Percentiles rank a stretch among this genome's conserved stretches.
Conservation (phyloP, 2,888 invertebrate genomes). For the Argyresthia albistria region DNA sequence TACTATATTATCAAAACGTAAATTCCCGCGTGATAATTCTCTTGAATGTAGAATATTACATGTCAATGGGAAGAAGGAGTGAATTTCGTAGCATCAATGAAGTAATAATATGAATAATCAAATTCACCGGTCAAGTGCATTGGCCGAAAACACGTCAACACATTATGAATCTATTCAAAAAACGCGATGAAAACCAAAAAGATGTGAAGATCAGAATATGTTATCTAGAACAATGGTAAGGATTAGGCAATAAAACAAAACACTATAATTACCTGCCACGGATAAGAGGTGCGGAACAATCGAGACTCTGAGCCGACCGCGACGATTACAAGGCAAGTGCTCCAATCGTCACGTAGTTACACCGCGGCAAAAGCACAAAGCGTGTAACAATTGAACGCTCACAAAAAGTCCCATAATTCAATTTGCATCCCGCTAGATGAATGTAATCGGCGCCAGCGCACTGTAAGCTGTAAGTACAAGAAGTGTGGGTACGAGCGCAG, state of each 20-base stretch:
- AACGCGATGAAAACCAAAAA: background rate
- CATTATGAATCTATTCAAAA: too few relatives aligned
- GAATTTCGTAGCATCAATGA: too few relatives aligned
- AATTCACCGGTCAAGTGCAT: too few relatives aligned
- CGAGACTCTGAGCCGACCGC: background rate
- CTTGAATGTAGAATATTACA: too few relatives aligned
- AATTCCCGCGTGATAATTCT: too few relatives aligned
- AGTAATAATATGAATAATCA: too few relatives aligned
- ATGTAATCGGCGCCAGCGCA: constrained; percentile 32
- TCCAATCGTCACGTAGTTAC: constrained; percentile 58
- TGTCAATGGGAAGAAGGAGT: too few relatives aligned
- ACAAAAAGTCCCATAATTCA: constrained; percentile 71
- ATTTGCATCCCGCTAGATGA: constrained; percentile 70
- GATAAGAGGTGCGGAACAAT: constrained; percentile 29
- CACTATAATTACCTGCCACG: constrained; percentile 58
- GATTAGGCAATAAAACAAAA: constrained; percentile 66
- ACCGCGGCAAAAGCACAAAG: constrained; percentile 58
- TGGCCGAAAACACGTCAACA: too few relatives aligned
- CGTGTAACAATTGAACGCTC: constrained; percentile 58
- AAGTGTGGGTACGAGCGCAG: constrained; percentile 38
- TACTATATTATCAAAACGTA: too few relatives aligned
- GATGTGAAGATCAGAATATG: background rate
- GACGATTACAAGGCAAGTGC: constrained; percentile 54
- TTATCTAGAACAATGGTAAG: constrained; percentile 48
- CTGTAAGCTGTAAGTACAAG: constrained; percentile 19